phyloP scores from a whole-genome alignment of 2,113 vertebrate species.

The Carettochelys insculpta region DNA sequence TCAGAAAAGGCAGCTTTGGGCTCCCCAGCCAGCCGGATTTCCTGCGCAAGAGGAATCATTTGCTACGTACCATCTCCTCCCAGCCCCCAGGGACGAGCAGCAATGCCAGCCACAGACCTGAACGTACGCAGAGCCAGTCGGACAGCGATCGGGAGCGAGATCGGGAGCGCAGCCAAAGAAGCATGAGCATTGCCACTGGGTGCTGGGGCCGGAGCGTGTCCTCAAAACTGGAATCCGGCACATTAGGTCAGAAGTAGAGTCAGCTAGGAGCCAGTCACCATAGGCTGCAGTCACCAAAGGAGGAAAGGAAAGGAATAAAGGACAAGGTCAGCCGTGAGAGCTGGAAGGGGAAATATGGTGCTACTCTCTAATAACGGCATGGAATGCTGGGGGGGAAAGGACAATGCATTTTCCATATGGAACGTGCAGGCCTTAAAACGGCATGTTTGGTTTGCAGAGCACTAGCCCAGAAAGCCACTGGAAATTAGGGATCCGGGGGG shows the following conservation, averaged over 20 bases:
- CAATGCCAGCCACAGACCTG: slow-evolving; percentile 78
- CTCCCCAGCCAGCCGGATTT: slow-evolving; percentile 91
- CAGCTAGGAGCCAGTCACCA: neutral
- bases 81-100: slow-evolving; percentile 75
- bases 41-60: slow-evolving; percentile 94
- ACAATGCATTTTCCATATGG: slow-evolving; percentile 11
- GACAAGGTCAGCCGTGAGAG: slow-evolving; percentile 41
- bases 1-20: slow-evolving; percentile 96
- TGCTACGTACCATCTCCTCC: slow-evolving; percentile 93
- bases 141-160: slow-evolving; percentile 86
- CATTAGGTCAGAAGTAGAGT: slow-evolving; percentile 78
- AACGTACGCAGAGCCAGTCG: slow-evolving; percentile 91
- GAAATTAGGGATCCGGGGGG: neutral
- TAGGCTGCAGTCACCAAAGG: neutral
- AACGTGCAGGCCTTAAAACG: slow-evolving; percentile 65
- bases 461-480: slow-evolving; percentile 30
- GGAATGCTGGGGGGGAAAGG: slow-evolving; percentile 50
- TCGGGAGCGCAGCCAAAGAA: slow-evolving; percentile 87
- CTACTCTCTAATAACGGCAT: slow-evolving; percentile 64
- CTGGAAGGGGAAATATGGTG: slow-evolving; percentile 74
- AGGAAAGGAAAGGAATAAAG: slow-evolving; percentile 41
- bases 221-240: slow-evolving; percentile 83
- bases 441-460: slow-evolving; percentile 38
- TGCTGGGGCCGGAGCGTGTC: slow-evolving; percentile 91
- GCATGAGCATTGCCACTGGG: slow-evolving; percentile 92